Conservation (phyloP, 2,113 vertebrate species). For the Brachypteracias leptosomus region DNA sequence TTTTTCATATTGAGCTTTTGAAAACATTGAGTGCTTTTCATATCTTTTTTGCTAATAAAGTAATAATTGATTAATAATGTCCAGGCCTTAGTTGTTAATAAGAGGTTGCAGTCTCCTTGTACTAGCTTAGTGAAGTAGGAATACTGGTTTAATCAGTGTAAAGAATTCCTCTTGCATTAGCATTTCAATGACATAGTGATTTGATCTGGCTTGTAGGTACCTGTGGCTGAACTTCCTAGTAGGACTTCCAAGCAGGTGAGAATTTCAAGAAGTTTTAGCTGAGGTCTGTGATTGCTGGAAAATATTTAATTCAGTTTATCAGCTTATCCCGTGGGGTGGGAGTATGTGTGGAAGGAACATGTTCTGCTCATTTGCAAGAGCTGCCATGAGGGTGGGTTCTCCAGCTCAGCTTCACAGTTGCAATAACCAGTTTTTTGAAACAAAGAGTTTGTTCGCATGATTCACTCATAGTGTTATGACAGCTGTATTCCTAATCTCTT, state of each 20-base stretch:
- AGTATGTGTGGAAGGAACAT: not conserved
- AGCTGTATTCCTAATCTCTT: slow-evolving; percentile 51
- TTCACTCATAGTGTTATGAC: slow-evolving; percentile 52
- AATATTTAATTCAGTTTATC: not conserved
- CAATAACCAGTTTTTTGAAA: not conserved
- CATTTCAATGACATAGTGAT: not conserved
- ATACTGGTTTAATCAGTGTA: not conserved
- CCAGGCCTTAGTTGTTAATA: not conserved
- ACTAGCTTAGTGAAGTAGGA: not conserved
- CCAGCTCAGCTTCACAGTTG: not conserved
- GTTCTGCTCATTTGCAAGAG: not conserved
- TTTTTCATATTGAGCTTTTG: not conserved
- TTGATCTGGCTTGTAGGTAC: not conserved
- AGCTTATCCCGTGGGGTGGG: not conserved
- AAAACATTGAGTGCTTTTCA: not conserved
- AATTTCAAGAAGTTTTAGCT: not conserved
- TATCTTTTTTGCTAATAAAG: not conserved
- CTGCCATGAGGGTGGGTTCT: not conserved
- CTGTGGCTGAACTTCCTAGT: not conserved
- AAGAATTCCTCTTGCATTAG: not conserved
- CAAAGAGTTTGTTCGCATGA: not conserved
- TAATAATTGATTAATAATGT: not conserved
- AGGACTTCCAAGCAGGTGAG: not conserved
- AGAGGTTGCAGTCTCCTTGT: not conserved
- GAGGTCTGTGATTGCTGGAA: not conserved